Percentiles rank a stretch among this genome's conserved stretches.
These are phyloP conservation scores for Kryphioiulus occultus DNA, from an alignment of 2,888 invertebrate species.

Conservation along the genomic window DNA sequence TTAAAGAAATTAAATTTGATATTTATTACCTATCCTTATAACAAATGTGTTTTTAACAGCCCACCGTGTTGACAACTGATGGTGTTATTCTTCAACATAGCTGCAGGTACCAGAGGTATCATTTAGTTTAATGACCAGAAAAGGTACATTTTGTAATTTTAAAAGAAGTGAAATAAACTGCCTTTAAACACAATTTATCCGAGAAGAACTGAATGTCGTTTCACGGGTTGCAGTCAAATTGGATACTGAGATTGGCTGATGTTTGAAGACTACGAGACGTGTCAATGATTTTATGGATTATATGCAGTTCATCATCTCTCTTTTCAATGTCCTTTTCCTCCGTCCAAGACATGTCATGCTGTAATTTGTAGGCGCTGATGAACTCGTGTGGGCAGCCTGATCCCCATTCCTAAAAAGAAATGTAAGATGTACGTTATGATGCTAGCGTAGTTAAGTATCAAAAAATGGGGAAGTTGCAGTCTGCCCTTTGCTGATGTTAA, in stretches of 20 bases:
- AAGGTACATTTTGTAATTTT: not conserved
- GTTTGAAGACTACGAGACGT: not conserved
- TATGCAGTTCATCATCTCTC: slow-evolving; percentile 61
- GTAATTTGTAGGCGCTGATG: slow-evolving; percentile 73
- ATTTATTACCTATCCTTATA: not conserved
- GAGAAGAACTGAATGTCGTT: not conserved
- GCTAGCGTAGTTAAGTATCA: too few species aligned
- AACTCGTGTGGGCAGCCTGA: slow-evolving; percentile 69
- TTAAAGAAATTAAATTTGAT: not conserved
- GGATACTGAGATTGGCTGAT: not conserved
- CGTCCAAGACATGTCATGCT: slow-evolving; percentile 76
- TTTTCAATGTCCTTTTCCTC: slow-evolving; percentile 64
- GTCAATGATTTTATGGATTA: slow-evolving; percentile 39
- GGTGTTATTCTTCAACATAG: not conserved
- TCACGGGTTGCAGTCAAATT: slow-evolving; percentile 24
- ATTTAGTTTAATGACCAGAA: not conserved
- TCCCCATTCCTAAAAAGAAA: slow-evolving; percentile 73
- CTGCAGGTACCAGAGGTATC: not conserved
- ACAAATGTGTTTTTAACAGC: slow-evolving; percentile 37
- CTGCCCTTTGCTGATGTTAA: too few species aligned
- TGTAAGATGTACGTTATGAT: too few species aligned
- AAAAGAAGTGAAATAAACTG: not conserved
- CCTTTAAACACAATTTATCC: not conserved
- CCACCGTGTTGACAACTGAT: slow-evolving; percentile 42
- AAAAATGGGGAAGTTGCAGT: too few species aligned